Base-by-base conservation (phyloP, 2,888 invertebrate species). In the Amblyteles armatorius region DNA sequence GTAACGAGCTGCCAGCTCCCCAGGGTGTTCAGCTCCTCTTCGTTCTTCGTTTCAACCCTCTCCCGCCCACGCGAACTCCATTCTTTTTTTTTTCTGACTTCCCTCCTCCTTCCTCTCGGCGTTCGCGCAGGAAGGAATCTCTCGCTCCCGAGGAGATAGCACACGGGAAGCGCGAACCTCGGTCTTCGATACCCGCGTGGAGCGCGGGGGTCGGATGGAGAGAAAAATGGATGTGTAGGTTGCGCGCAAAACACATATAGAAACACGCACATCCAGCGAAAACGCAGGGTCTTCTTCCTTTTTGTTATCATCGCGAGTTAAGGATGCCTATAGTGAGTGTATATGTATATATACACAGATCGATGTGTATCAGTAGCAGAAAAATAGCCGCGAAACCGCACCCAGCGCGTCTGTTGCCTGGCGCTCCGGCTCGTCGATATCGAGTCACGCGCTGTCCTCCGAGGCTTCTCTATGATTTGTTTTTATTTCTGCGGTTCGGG, bases 1-100 rank as follows among this genome's bases (percentile, higher is more conserved):
- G 91, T 93, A 93, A 93, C 93, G 93, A 93, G 93, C 93, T 93
- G 92, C 92, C 89, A 91, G 90, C 89, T 93, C 93, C 92, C 93
- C 86, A 90, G 92, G 91, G 93, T 92, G 90, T 93, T 92, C 91
- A 90, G 91, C 88, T 89, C 82, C 88, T 88, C 87, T 83, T 85
- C 87, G 85, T 87, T 87, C 86, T 82, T 83, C 77, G 83, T 84
- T 86, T 84, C 83, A 79, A 81, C 83, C 83, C 69, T 80, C 85
- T 80, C 80, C 82, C 72, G 77, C 79, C 60, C 79, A 63, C 44
- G 57, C 74, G 48, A 36, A 83, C 26, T 50, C 44, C 65, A 83
- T 80, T 50, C 76, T 63, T 68, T 50, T 79, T 71, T 76, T 72
- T 65, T 44, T 74, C 65, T 60, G 65, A 77, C 83, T 50, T 77